A percentile compares a stretch with the other conserved stretches of the same genome.
Conservation (phyloP, 2,888 invertebrate genomes). For the Dicranocentrus wangi region DNA sequence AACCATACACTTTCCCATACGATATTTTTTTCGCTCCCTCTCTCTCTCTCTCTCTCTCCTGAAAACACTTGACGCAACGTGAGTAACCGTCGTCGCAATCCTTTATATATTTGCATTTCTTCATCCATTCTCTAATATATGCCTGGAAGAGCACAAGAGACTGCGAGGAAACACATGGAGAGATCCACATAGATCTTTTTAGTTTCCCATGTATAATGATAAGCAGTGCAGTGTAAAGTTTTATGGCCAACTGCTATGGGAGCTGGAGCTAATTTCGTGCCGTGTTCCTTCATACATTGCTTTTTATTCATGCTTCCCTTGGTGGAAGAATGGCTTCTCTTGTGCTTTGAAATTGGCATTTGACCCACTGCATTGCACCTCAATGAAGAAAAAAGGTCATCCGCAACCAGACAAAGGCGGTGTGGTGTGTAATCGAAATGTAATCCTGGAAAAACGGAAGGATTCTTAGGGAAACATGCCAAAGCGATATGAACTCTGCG, state of each 20-base stretch:
- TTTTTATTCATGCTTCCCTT: conserved; percentile 64
- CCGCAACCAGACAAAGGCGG: conserved; percentile 56
- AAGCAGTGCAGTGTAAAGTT: conserved; percentile 63
- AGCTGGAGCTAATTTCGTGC: conserved; percentile 61
- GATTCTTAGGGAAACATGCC: conserved; percentile 51
- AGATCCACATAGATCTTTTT: conserved; percentile 10
- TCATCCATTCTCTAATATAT: conserved; percentile 10
- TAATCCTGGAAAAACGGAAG: conserved; percentile 25
- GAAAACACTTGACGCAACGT: conserved; percentile 54
- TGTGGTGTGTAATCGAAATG: conserved; percentile 9
- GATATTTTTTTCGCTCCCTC: background rate
- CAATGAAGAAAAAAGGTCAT: conserved; percentile 60
- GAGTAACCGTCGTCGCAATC: conserved; percentile 52
- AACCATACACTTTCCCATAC: conserved; percentile 27
- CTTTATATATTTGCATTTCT: conserved; percentile 60
- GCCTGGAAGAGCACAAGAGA: too few relatives aligned
- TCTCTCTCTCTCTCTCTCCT: conserved; percentile 30
- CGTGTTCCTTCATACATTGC: conserved; percentile 61
- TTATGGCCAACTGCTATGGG: conserved; percentile 62
- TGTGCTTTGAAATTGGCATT: conserved; percentile 63
- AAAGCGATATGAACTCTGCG: conserved; percentile 26
- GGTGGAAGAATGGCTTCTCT: conserved; percentile 54
- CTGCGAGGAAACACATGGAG: background rate
- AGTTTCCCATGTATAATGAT: conserved; percentile 49
- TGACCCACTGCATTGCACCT: conserved; percentile 66